These are phyloP conservation scores for Leptogaster cylindrica DNA, from an alignment of 2,888 invertebrate genomes.

Conservation along the genomic window DNA sequence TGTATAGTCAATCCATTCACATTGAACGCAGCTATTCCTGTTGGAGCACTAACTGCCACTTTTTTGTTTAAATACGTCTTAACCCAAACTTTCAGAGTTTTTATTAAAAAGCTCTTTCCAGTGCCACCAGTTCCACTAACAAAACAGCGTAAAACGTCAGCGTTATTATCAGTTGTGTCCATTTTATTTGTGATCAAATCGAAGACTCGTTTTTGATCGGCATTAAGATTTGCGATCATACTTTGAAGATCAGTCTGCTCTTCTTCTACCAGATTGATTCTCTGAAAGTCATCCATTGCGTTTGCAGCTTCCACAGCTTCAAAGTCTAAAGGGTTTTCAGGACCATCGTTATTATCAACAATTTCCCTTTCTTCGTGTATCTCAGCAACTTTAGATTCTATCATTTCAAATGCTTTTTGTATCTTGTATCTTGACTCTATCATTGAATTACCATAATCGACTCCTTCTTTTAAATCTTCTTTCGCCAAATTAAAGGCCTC, in stretches of 20 bases:
- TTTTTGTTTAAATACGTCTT: conserved; percentile 3
- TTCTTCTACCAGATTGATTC: conserved; percentile 13
- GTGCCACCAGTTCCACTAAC: neutral
- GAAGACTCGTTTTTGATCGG: conserved; percentile 18
- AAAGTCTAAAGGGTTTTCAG: conserved; percentile 4
- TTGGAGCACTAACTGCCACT: conserved; percentile 1
- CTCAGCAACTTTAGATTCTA: conserved; percentile 9
- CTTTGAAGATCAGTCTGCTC: conserved; percentile 22
- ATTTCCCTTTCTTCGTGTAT: neutral
- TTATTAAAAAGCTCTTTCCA: conserved; percentile 14
- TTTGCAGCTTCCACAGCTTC: conserved; percentile 9
- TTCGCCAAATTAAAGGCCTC: conserved; percentile 2
- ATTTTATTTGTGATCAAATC: conserved; percentile 18
- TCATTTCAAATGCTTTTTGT: conserved; percentile 6
- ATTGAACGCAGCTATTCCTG: conserved; percentile 21
- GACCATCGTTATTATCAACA: neutral
- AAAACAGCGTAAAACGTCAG: neutral
- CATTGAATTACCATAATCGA: conserved; percentile 2
- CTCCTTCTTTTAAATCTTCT: conserved; percentile 12
- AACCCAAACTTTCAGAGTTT: neutral
- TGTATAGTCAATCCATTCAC: conserved; percentile 17
- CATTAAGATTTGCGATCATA: conserved; percentile 20
- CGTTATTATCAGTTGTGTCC: neutral
- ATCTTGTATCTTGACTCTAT: conserved; percentile 9
- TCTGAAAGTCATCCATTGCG: conserved; percentile 19